Evolutionary conservation across 2,797 vertebrate genomes (phyloP), one percentile per base, ranked within the genome.

Genomic region (Neoniphon sammara): DNA sequence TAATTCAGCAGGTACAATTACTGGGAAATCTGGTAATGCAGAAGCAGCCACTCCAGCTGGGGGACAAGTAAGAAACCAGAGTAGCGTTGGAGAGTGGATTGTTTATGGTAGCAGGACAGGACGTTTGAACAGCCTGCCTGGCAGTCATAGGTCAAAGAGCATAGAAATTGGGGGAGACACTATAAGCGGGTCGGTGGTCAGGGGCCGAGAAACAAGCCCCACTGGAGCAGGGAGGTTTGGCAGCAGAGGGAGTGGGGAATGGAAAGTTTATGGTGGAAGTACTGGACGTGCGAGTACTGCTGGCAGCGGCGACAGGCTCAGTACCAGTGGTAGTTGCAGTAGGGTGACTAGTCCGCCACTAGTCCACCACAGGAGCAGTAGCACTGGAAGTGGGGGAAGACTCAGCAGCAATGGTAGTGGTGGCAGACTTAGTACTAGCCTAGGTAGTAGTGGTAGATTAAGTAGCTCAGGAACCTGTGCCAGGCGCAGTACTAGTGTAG

Each of bases 241-340:
- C 10, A 53, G 62, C 3, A 21, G 36, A 27, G 68, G 73, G 0
- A 27, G 69, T 62, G 70, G 76, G n/a, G 82, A 75, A 15, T 88
- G 83, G 79, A 69, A 56, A 34, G 62, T 81, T n/a, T 79, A 70
- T 21, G 68, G 81, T 4, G 70, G 74, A 5, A 66, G 61, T 21
- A 7, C 21, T 34, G 73, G 12, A 50, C 18, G 10, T 58, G 5
- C 57, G 34, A 82, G 69, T 30, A 52, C 55, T 5, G 31, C 21
- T 9, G 1, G 39, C 4, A 70, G 69, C 0, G 0, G 65, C 14
- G 61, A 69, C 2, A 66, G 30, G 1, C 25, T 68, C 23, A 74
- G 69, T 20, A 60, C n/a, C 14, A 62, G 47, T 0, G 15, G 15
- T 6, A 34, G 46, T 4, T 31, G 25, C 2, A 6, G 10, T 7